Evolutionary conservation across 2,797 vertebrate genomes (phyloP).

Genomic region (Manis pentadactyla): DNA sequence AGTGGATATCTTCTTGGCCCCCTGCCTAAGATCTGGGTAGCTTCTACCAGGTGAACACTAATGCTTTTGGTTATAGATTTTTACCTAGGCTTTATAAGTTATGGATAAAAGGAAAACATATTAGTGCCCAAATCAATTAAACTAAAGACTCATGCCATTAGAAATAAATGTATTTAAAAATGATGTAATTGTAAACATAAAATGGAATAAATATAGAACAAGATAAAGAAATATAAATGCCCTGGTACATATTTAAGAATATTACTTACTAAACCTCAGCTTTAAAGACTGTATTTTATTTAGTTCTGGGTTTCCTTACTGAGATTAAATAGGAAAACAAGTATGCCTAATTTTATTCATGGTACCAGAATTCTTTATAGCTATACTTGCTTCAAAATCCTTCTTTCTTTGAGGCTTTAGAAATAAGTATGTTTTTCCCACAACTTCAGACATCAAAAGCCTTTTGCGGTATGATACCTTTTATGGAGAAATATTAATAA

Average conservation of each 20-base stretch:
- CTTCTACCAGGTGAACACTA: conserved; percentile 46
- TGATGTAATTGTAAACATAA: conserved; percentile 55
- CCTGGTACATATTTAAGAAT: conserved; percentile 42
- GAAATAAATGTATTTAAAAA: conserved; percentile 64
- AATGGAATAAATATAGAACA: conserved; percentile 57
- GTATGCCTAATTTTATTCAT: conserved; percentile 42
- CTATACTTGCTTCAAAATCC: background rate
- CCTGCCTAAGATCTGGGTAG: conserved; percentile 55
- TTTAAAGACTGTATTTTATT: conserved; percentile 39
- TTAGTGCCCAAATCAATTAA: conserved; percentile 50
- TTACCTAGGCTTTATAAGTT: conserved; percentile 41
- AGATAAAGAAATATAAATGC: conserved; percentile 31
- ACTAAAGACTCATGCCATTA: conserved; percentile 46
- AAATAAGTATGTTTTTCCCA: conserved; percentile 12
- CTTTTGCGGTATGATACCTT: background rate
- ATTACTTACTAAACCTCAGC: conserved; percentile 28
- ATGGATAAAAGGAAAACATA: conserved; percentile 5
- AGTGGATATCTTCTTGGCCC: conserved; percentile 55
- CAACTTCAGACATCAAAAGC: background rate
- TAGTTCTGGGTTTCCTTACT: conserved; percentile 9
- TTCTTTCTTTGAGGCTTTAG: conserved; percentile 36
- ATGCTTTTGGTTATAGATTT: conserved; percentile 48
- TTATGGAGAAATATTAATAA: conserved; percentile 24
- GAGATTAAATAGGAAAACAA: conserved; percentile 4
- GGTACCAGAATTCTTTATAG: background rate